phyloP scores from a whole-genome alignment of 2,888 invertebrate species.

The Scaptomyza polygonia region DNA sequence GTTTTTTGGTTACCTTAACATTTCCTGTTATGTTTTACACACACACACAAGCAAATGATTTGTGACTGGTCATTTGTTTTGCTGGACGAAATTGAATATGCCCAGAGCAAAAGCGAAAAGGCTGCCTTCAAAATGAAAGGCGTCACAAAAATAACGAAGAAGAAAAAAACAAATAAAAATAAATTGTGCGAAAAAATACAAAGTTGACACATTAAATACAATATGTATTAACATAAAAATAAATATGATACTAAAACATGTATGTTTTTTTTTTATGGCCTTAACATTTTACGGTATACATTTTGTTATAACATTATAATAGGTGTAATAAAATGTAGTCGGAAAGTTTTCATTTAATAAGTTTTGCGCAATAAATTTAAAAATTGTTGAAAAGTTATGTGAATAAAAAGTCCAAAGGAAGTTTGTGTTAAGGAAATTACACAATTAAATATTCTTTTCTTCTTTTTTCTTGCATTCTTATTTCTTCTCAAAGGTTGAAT shows the following conservation, averaged over 20 bases:
- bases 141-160: background rate
- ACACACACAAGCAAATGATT: slow-evolving; percentile 57
- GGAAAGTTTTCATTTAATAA: background rate
- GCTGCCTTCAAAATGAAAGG: background rate
- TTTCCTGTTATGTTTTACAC: background rate
- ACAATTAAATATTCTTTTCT: too few relatives aligned
- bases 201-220: too few relatives aligned
- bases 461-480: too few relatives aligned
- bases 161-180: slow-evolving; percentile 11
- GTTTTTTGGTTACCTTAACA: background rate
- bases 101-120: background rate
- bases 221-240: too few relatives aligned
- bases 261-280: background rate
- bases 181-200: background rate
- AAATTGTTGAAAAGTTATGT: background rate
- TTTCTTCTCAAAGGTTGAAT: background rate
- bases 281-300: background rate
- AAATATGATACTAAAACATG: too few relatives aligned
- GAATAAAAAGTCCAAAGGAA: background rate
- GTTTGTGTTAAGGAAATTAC: too few relatives aligned
- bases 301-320: background rate
- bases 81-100: slow-evolving; percentile 64
- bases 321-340: background rate
- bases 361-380: background rate
- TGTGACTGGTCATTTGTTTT: slow-evolving; percentile 68